These are phyloP conservation scores for Trachelipus rathkii DNA, from an alignment of 1,140 invertebrate genomes.

Conservation along the genomic window DNA sequence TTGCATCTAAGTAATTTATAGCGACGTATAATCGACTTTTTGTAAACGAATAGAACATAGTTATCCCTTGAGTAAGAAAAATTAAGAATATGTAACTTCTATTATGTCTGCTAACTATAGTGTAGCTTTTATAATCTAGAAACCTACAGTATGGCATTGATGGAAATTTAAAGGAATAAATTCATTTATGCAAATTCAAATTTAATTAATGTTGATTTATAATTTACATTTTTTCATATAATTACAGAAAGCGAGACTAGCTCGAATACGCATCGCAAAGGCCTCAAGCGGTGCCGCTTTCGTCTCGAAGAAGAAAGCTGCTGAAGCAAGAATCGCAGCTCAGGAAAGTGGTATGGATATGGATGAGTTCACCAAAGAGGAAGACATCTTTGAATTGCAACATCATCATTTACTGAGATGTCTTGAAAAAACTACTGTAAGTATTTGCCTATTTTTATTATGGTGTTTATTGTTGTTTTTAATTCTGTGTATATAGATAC, in stretches of 20 bases:
- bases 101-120: neutral
- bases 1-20: no score
- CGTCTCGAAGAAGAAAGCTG: conserved; percentile 97
- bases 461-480: no score
- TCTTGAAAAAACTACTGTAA: conserved; percentile 95
- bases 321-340: conserved; percentile 85
- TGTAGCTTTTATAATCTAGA: neutral
- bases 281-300: conserved; percentile 98
- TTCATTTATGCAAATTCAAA: neutral
- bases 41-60: no score
- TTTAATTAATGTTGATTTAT: neutral
- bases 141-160: neutral
- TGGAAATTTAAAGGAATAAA: neutral
- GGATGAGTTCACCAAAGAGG: conserved; percentile 81
- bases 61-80: no score
- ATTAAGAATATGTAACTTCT: no score
- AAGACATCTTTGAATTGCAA: conserved; percentile 98
- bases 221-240: neutral
- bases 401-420: conserved; percentile 97
- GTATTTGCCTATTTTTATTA: conserved; percentile 41
- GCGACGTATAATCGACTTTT: no score
- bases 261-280: conserved; percentile 95
- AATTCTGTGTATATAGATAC: no score
- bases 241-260: conserved; percentile 93
- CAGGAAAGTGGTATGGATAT: conserved; percentile 83